Percentiles rank a stretch among this genome's conserved stretches.
phyloP scores from a whole-genome alignment of 2,113 vertebrate genomes.

The Eulemur rufifrons region DNA sequence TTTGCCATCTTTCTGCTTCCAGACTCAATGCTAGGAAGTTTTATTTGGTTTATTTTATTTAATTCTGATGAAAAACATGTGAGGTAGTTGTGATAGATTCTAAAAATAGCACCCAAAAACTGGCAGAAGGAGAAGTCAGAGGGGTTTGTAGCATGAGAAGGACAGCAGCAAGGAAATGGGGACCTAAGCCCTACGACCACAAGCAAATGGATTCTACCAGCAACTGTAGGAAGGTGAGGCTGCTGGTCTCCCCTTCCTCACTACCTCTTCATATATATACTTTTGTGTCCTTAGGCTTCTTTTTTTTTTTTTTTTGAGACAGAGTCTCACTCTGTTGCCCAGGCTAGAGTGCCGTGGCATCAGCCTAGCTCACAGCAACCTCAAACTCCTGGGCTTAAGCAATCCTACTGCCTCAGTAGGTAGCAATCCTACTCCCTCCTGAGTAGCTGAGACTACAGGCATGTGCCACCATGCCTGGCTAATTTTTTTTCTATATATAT shows the following conservation, averaged over 20 bases:
- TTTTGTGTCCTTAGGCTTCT: neutral
- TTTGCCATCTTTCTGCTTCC: neutral
- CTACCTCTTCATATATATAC: neutral
- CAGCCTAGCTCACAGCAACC: too few species aligned
- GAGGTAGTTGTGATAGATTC: neutral
- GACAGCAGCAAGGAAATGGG: neutral
- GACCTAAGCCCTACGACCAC: neutral
- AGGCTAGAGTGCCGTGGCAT: too few species aligned
- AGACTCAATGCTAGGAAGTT: neutral
- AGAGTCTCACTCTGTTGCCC: too few species aligned
- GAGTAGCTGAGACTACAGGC: too few species aligned
- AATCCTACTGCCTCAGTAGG: too few species aligned
- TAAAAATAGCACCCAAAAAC: neutral
- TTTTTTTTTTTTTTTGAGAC: too few species aligned
- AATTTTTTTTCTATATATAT: too few species aligned
- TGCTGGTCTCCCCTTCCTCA: neutral
- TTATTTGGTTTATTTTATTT: neutral
- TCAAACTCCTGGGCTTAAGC: too few species aligned
- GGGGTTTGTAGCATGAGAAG: neutral
- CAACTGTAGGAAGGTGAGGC: neutral
- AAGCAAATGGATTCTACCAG: neutral
- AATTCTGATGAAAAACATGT: neutral
- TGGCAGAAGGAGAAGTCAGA: neutral
- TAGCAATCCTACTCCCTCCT: too few species aligned
- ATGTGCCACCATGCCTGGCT: too few species aligned